Evolutionary conservation across 1,140 invertebrate species (phyloP).

Genomic region (Magallana angulata): DNA sequence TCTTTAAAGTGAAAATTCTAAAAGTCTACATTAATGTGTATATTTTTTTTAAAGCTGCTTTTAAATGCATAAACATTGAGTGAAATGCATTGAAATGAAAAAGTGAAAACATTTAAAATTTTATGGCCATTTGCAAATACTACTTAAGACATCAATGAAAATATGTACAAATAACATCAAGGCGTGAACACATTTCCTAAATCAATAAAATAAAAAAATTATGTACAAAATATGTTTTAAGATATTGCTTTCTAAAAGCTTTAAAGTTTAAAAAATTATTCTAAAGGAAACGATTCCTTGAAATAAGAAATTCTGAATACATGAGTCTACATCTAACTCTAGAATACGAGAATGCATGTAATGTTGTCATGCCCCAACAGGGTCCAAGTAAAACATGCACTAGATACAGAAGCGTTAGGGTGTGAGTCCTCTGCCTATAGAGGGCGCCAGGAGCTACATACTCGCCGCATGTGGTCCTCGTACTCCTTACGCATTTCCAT

Average conservation of each 20-base stretch:
- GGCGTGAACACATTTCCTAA: background rate
- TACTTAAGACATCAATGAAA: background rate
- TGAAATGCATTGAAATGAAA: background rate
- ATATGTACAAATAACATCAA: background rate
- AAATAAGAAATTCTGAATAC: background rate
- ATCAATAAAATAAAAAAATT: background rate
- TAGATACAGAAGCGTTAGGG: conserved; percentile 23
- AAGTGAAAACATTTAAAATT: background rate
- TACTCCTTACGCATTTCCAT: conserved; percentile 47
- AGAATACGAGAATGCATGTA: background rate
- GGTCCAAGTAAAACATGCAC: background rate
- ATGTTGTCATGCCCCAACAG: background rate
- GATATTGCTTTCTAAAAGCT: conserved; percentile 6
- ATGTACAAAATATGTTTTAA: background rate
- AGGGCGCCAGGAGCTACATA: conserved; percentile 37
- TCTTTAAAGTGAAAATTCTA: too few relatives aligned
- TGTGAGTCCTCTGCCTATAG: background rate
- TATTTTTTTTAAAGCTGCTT: background rate
- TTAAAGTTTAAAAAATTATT: background rate
- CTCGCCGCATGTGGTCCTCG: conserved; percentile 47
- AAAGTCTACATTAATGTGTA: background rate
- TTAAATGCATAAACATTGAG: background rate
- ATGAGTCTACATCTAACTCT: background rate
- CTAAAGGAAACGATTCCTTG: too few relatives aligned
- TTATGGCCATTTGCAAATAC: background rate